phyloP scores from a whole-genome alignment of 2,888 invertebrate species.

The Ditula angustiorana region DNA sequence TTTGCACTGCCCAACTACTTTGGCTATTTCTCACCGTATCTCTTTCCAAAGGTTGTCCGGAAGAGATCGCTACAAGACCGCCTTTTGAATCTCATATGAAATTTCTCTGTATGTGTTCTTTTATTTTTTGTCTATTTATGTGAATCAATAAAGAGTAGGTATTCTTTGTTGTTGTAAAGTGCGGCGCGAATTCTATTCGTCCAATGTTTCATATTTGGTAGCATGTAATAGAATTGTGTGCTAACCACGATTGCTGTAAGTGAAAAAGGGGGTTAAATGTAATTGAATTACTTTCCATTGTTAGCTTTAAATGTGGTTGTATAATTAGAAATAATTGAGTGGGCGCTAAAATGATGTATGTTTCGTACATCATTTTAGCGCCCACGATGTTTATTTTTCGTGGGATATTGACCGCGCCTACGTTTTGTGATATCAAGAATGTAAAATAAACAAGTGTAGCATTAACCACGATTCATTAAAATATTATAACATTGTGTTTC shows the following conservation, averaged over 20 bases:
- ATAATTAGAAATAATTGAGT: not conserved
- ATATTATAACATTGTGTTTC: not conserved
- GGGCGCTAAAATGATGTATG: not conserved
- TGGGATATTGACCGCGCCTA: no score
- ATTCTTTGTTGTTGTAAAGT: no score
- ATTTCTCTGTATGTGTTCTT: no score
- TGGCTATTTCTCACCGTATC: no score
- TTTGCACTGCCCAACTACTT: no score
- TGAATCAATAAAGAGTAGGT: no score
- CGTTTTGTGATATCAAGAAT: not conserved
- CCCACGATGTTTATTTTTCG: no score
- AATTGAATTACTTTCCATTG: not conserved
- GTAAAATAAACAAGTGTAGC: not conserved
- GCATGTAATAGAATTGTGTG: constrained; percentile 17
- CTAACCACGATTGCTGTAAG: not conserved
- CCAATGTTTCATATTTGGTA: constrained; percentile 20
- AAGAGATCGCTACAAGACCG: no score
- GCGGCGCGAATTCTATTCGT: constrained; percentile 8
- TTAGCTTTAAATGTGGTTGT: not conserved
- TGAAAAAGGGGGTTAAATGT: not conserved
- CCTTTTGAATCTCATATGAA: no score
- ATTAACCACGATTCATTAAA: not conserved
- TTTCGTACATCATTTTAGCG: no score
- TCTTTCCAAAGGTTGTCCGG: no score
- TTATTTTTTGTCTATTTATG: no score